A percentile compares a stretch with the other conserved stretches of the same genome.
These are phyloP conservation scores for Kryptopterus vitreolus DNA, from an alignment of 2,797 vertebrate species.

Conservation along the genomic window DNA sequence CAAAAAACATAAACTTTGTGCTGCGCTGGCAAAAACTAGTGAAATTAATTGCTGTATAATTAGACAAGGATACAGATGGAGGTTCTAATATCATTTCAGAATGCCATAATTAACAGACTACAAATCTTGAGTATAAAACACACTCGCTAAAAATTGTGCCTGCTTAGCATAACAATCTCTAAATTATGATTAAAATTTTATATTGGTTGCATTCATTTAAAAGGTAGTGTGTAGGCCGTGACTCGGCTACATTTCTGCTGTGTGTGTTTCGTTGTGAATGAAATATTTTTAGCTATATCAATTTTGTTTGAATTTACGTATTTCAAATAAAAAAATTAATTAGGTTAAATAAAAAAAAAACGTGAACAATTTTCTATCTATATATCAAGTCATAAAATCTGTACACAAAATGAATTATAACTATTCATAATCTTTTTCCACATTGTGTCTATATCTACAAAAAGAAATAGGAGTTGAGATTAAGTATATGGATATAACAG, in stretches of 20 bases:
- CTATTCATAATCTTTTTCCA: neutral
- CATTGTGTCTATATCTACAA: neutral
- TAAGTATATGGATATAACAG: neutral
- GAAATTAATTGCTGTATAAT: neutral
- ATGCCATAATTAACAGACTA: neutral
- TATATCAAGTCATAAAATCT: neutral
- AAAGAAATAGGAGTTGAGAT: neutral
- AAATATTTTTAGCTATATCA: too few relatives aligned
- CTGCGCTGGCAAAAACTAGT: neutral
- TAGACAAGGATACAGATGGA: neutral
- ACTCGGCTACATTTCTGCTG: too few relatives aligned
- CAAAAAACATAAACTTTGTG: neutral
- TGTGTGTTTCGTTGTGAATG: too few relatives aligned
- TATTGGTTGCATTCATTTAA: neutral
- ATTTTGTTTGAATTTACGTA: neutral
- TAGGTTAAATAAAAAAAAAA: neutral
- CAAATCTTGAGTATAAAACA: neutral
- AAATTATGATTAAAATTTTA: neutral
- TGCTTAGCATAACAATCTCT: neutral
- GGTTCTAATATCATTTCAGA: neutral
- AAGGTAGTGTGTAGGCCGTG: too few relatives aligned
- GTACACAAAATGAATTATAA: neutral
- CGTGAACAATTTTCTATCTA: neutral
- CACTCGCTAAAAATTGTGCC: neutral
- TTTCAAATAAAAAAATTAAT: neutral